Percentiles rank a stretch among this genome's conserved stretches.
Conservation (phyloP, 2,113 vertebrate species). For the Pseudorasbora parva region DNA sequence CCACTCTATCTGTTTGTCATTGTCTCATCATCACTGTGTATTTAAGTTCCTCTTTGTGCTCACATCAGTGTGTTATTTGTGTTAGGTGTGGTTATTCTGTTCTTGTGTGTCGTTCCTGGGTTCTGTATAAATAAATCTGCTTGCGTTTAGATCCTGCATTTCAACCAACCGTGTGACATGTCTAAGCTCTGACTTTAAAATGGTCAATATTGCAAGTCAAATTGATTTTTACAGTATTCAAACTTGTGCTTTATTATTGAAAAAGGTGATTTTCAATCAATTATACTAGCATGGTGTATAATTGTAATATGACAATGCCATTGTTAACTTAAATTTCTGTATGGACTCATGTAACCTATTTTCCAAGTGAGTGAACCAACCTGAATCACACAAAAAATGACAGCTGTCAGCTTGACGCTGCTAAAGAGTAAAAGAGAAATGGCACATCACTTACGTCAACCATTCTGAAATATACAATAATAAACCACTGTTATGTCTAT, state of each 20-base stretch:
- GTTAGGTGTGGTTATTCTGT: too few species aligned
- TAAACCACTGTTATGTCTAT: background rate
- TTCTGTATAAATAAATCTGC: too few species aligned
- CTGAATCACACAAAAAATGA: background rate
- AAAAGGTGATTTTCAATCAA: background rate
- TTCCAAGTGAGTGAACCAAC: slow-evolving; percentile 1
- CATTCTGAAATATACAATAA: background rate
- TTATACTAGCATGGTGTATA: background rate
- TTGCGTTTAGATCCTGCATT: too few species aligned
- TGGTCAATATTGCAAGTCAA: background rate
- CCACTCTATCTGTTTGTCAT: too few species aligned
- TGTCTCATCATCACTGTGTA: too few species aligned
- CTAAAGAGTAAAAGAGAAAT: background rate
- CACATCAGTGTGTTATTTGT: too few species aligned
- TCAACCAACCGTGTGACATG: too few species aligned
- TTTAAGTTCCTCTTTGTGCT: too few species aligned
- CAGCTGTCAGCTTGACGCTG: background rate
- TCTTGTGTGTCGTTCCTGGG: too few species aligned
- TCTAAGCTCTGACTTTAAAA: background rate
- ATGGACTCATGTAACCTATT: background rate
- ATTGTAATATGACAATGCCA: background rate
- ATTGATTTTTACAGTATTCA: background rate
- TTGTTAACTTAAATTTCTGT: background rate
- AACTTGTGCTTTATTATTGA: background rate
- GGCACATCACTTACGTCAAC: background rate